A percentile compares a stretch with the other conserved stretches of the same genome.
phyloP scores from a whole-genome alignment of 2,888 invertebrate genomes.

The Amiota mariae region DNA sequence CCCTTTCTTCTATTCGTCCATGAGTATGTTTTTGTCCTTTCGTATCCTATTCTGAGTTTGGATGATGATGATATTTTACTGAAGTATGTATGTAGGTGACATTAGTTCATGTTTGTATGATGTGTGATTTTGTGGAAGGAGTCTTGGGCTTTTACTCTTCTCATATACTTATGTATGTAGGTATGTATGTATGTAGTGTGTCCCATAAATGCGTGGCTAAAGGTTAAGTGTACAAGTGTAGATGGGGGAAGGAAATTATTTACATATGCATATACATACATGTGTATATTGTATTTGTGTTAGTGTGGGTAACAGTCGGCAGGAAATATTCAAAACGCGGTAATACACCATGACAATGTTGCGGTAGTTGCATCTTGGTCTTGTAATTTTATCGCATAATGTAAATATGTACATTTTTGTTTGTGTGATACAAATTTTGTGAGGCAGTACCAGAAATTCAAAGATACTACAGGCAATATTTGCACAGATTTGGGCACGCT shows the following conservation, averaged over 20 bases:
- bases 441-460: too few species aligned
- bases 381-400: slow-evolving; percentile 22
- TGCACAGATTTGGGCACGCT: too few species aligned
- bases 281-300: too few species aligned
- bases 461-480: too few species aligned
- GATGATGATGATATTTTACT: slow-evolving; percentile 13
- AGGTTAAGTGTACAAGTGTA: slow-evolving; percentile 42
- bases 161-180: slow-evolving; percentile 32
- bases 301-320: too few species aligned
- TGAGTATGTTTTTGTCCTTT: slow-evolving; percentile 11
- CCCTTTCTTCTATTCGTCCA: background rate
- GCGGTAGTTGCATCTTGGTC: slow-evolving; percentile 64
- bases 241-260: too few species aligned
- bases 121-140: slow-evolving; percentile 17
- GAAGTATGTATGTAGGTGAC: slow-evolving; percentile 20
- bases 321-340: slow-evolving; percentile 61
- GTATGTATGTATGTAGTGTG: slow-evolving; percentile 34
- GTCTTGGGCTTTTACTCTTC: slow-evolving; percentile 38
- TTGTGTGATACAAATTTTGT: too few species aligned
- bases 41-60: background rate
- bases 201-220: slow-evolving; percentile 29
- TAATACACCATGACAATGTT: slow-evolving; percentile 66
- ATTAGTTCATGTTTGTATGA: background rate
- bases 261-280: too few species aligned
- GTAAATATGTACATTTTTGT: background rate